phyloP scores from a whole-genome alignment of 2,113 vertebrate species.

The Turnix velox region DNA sequence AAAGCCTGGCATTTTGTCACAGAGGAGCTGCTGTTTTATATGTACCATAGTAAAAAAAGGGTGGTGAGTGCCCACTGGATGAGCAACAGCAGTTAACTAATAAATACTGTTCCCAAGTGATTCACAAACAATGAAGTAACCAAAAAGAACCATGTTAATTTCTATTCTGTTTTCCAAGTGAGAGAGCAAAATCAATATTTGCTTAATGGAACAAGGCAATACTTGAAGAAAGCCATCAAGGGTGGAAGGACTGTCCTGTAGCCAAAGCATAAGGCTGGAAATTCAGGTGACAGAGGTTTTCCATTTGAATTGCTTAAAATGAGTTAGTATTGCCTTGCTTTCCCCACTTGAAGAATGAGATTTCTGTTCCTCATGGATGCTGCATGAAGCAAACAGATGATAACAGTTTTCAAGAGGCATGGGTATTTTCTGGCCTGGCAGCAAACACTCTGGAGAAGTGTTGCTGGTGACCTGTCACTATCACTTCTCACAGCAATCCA shows the following conservation, averaged over 20 bases:
- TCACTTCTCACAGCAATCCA: neutral
- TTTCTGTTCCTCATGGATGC: neutral
- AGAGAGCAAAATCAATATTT: conserved; percentile 64
- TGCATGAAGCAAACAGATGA: neutral
- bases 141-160: conserved; percentile 38
- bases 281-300: neutral
- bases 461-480: neutral
- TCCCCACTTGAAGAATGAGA: neutral
- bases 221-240: neutral
- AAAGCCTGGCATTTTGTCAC: conserved; percentile 6
- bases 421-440: neutral
- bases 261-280: neutral
- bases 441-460: neutral
- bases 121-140: conserved; percentile 39
- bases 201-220: conserved; percentile 63
- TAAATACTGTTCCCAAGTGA: neutral
- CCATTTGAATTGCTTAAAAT: neutral
- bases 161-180: conserved; percentile 37
- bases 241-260: neutral
- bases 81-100: conserved; percentile 24
- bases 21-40: neutral
- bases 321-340: neutral
- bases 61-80: conserved; percentile 37
- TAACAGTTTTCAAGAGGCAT: neutral
- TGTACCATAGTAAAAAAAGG: neutral